Base-by-base conservation (phyloP, 2,113 vertebrate species). In the Lophotis ruficrista region DNA sequence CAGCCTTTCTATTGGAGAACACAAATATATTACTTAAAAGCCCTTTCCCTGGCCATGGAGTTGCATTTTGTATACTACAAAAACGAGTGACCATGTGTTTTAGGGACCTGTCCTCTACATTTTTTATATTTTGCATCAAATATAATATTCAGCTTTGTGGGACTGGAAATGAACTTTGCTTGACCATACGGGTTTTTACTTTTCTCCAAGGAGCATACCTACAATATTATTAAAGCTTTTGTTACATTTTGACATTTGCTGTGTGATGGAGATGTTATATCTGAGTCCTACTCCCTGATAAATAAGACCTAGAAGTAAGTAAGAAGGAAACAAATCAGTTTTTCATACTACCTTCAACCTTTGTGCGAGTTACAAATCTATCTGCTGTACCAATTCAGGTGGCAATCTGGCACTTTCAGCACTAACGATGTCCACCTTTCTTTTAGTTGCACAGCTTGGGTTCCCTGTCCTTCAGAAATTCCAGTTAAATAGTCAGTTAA, bases 91-190 rank as follows among this genome's bases (percentile, higher is more conserved):
- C 8, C 2, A 6, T 10, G 12, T 54, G 12, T 41, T 80, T 64
- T 66, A 66, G 53, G 12, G 12, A 33, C 6, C 12, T 3, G 2
- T 37, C 2, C 6, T 21, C 12, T 6, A 56, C 2, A 13, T 7
- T 41, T 25, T 62, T 7, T 71, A 14, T 50, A 9, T 62, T 68
- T 72, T 78, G 23, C 8, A 31, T 5, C 3, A 20, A n/a, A 25
- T 62, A 3, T 2, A 35, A 20, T 47, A 58, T 33, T 57, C 37
- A 37, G 1, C 25, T 48, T 62, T 62, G 14, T 43, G 50, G 43
- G 12, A 43, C 14, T 82, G 43, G 43, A 78, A 69, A 54, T 9
- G 2, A 62, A 27, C 16, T 82, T 8, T 58, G 10, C 31, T 82
- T 62, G 23, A 30, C 24, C 38, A 23, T 56, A 60, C 5, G 11